Evolutionary conservation across 2,888 invertebrate genomes (phyloP).

Genomic region (Lithosia quadra): DNA sequence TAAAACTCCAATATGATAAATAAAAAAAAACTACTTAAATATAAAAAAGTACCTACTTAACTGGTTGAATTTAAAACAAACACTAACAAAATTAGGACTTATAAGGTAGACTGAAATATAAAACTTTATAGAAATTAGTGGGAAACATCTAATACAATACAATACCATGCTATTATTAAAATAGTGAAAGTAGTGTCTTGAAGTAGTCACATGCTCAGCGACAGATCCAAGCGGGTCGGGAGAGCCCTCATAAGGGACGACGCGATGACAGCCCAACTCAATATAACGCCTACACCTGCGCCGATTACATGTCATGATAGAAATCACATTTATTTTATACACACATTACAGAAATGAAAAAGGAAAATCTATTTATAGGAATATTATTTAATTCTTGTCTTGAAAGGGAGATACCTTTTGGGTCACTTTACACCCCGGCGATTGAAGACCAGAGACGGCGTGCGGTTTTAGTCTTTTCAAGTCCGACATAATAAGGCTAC

Average conservation of each 20-base stretch:
- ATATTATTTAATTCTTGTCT: constrained; percentile 3
- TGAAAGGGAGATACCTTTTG: too few relatives aligned
- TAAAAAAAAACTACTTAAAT: too few relatives aligned
- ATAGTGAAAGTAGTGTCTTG: constrained; percentile 53
- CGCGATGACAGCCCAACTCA: constrained; percentile 62
- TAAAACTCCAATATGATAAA: too few relatives aligned
- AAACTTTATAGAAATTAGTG: too few relatives aligned
- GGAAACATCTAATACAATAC: neutral
- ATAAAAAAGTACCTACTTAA: neutral
- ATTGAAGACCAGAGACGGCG: too few relatives aligned
- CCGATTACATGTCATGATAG: constrained; percentile 47
- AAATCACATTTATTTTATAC: constrained; percentile 36
- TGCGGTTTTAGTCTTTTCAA: too few relatives aligned
- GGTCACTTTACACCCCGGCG: too few relatives aligned
- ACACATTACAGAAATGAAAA: constrained; percentile 33
- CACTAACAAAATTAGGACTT: too few relatives aligned
- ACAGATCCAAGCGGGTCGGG: constrained; percentile 56
- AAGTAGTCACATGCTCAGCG: constrained; percentile 62
- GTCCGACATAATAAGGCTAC: too few relatives aligned
- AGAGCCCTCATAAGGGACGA: constrained; percentile 65
- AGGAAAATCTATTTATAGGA: constrained; percentile 18
- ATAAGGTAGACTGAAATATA: too few relatives aligned
- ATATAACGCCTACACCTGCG: constrained; percentile 53
- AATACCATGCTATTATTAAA: constrained; percentile 41
- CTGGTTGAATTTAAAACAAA: neutral